phyloP scores from a whole-genome alignment of 2,113 vertebrate genomes.

The Procavia capensis region DNA sequence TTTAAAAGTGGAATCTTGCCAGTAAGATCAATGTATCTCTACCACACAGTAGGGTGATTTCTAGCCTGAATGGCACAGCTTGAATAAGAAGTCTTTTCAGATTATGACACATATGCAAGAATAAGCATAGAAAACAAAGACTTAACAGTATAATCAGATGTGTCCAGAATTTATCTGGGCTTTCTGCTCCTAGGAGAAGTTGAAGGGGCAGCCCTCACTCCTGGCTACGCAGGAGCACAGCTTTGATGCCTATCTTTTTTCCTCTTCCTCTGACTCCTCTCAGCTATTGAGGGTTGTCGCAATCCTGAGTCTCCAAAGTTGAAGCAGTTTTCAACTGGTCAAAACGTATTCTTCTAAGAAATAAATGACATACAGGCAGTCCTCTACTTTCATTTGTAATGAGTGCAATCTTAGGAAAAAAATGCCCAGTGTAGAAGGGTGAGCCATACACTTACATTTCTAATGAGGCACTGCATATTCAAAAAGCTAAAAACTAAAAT shows the following conservation, averaged over 20 bases:
- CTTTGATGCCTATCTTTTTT: neutral
- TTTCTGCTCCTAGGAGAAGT: neutral
- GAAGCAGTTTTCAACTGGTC: neutral
- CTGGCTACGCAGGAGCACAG: neutral
- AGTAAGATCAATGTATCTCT: neutral
- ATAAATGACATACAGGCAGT: constrained; percentile 60
- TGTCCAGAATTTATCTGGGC: neutral
- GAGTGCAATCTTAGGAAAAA: neutral
- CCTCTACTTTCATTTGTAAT: constrained; percentile 53
- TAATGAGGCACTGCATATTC: neutral
- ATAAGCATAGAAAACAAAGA: neutral
- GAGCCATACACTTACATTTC: neutral
- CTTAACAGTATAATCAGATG: neutral
- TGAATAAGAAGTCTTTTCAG: neutral
- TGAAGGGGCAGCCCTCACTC: neutral
- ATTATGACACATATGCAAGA: neutral
- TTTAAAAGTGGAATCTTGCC: neutral
- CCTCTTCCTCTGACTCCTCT: neutral
- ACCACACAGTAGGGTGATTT: neutral
- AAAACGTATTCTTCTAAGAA: neutral
- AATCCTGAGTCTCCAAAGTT: neutral
- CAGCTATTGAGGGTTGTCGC: neutral
- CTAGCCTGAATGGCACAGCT: neutral
- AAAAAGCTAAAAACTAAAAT: constrained; percentile 24
- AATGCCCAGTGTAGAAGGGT: neutral